phyloP scores from a whole-genome alignment of 1,140 invertebrate species.

The Brachionus plicatilis region DNA sequence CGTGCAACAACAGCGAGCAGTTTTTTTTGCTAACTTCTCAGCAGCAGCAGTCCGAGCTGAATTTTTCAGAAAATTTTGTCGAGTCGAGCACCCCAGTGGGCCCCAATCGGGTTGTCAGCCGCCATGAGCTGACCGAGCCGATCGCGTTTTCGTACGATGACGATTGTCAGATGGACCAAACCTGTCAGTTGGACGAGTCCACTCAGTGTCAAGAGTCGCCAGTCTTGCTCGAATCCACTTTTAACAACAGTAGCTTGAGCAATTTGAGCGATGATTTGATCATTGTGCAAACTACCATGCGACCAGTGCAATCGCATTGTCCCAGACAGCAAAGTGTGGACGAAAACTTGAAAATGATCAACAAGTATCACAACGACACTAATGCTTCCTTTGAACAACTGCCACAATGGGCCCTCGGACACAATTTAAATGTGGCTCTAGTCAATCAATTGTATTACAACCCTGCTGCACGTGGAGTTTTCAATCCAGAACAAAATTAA shows the following conservation, averaged over 20 bases:
- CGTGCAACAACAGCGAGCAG: background rate
- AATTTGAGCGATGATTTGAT: constrained; percentile 38
- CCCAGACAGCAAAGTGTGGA: background rate
- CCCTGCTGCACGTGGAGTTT: background rate
- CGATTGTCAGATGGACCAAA: background rate
- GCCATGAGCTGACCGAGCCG: background rate
- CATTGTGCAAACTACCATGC: constrained; percentile 21
- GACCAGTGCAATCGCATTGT: background rate
- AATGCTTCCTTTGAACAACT: background rate
- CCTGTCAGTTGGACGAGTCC: background rate
- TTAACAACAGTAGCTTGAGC: constrained; percentile 24
- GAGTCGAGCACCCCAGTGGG: background rate
- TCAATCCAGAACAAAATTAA: background rate
- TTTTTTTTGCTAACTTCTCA: background rate
- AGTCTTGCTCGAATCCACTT: constrained; percentile 9
- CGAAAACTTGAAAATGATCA: background rate
- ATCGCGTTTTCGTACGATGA: background rate
- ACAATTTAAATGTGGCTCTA: constrained; percentile 33
- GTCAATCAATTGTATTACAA: constrained; percentile 36
- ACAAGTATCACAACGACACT: constrained; percentile 36
- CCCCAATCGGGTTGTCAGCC: background rate
- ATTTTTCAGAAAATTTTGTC: background rate
- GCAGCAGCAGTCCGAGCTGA: background rate
- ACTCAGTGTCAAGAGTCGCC: constrained; percentile 26
- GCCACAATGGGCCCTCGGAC: background rate